Evolutionary conservation across 2,888 invertebrate genomes (phyloP).

Genomic region (Melinaea marsaeus): DNA sequence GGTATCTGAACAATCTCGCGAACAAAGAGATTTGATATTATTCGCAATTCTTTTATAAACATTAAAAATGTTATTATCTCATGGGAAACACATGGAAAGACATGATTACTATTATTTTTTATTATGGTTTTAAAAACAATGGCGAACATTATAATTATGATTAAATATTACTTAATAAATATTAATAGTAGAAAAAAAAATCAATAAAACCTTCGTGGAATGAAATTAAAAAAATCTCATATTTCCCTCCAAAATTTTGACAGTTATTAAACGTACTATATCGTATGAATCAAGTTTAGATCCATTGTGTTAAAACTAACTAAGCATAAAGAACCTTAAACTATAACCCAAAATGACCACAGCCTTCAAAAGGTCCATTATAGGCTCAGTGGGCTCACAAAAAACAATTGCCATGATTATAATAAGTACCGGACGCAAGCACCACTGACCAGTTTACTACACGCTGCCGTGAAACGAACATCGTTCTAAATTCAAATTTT

Average conservation of each 20-base stretch:
- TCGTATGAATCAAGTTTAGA: background rate
- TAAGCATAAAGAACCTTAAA: conserved; percentile 23
- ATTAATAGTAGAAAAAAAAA: too few relatives aligned
- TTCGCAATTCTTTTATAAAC: background rate
- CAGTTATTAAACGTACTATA: background rate
- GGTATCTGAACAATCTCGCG: background rate
- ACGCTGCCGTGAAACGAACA: conserved; percentile 42
- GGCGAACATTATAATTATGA: too few relatives aligned
- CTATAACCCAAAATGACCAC: conserved; percentile 29
- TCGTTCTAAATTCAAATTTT: conserved; percentile 32
- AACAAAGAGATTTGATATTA: conserved; percentile 5
- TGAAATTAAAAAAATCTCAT: background rate
- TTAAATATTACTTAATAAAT: too few relatives aligned
- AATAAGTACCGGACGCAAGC: conserved; percentile 62
- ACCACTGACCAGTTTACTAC: conserved; percentile 53
- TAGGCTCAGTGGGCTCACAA: conserved; percentile 54
- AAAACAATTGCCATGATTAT: conserved; percentile 72
- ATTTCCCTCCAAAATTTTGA: background rate
- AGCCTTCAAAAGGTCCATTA: conserved; percentile 50
- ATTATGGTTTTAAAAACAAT: too few relatives aligned
- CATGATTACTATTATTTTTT: too few relatives aligned
- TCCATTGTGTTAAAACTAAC: background rate
- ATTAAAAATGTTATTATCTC: background rate
- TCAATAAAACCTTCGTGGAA: too few relatives aligned
- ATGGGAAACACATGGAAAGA: too few relatives aligned